Conservation (phyloP, 92 coral and sea anemone species). For the Isaurus tuberculatus region DNA sequence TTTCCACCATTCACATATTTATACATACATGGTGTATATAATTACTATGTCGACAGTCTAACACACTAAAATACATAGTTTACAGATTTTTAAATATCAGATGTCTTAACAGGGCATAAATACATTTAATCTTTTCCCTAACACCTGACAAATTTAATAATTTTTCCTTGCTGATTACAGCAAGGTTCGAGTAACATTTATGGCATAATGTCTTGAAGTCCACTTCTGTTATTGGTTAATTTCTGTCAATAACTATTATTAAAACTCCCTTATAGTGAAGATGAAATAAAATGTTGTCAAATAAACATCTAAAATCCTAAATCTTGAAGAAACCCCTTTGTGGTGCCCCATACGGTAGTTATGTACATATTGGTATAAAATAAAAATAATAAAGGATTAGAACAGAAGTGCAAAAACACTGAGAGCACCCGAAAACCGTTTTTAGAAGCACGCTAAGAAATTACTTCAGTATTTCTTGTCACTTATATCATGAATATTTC, state of each 20-base stretch:
- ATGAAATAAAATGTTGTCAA: slow-evolving; percentile 21
- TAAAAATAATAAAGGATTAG: not conserved
- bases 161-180: slow-evolving; percentile 38
- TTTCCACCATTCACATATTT: slow-evolving; percentile 30
- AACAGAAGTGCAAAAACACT: not conserved
- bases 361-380: slow-evolving; percentile 25
- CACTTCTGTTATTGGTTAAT: slow-evolving; percentile 24
- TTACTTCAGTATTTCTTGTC: slow-evolving; percentile 32
- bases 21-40: slow-evolving; percentile 16
- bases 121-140: slow-evolving; percentile 32
- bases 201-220: slow-evolving; percentile 1
- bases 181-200: slow-evolving; percentile 24
- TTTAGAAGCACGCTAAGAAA: slow-evolving; percentile 1
- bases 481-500: slow-evolving; percentile 13
- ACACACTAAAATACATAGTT: slow-evolving; percentile 50
- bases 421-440: slow-evolving; percentile 12
- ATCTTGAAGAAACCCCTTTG: not conserved
- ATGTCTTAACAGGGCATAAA: slow-evolving; percentile 44
- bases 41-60: not conserved
- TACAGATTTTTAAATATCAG: slow-evolving; percentile 54
- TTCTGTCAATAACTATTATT: slow-evolving; percentile 30
- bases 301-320: slow-evolving; percentile 28
- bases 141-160: slow-evolving; percentile 53
- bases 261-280: slow-evolving; percentile 30
- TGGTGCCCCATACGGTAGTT: slow-evolving; percentile 1